Base-by-base conservation (phyloP, 1,140 invertebrate genomes). In the Cotesia typhae region DNA sequence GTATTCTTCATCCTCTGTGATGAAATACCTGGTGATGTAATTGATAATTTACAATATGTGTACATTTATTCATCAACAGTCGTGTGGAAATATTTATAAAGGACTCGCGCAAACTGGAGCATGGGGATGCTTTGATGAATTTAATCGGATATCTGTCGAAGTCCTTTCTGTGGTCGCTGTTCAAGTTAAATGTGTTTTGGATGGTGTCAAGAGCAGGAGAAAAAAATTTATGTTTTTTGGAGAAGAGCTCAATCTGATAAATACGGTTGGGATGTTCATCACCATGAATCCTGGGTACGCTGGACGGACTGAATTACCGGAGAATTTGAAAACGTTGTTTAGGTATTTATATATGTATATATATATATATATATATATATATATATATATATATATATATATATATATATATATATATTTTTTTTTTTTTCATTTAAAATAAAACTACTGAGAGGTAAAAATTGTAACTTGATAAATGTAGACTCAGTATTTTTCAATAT, bases 111-210 rank as follows among this genome's bases (percentile, higher is more conserved):
- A 97, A 85, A 95, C 95, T 7, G 96, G 96, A n/a, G 94, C 95
- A 5, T 98, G 96, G 95, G 95, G 95, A 28, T 97, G 95, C 82
- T 98, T 98, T 85, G 96, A 98, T 84, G 96, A 98, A 83, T 98
- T 98, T 82, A 98, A 98, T 87, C 89, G 96, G 69, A 98, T 97
- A 72, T 94, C 95, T 0, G 92, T 97, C 1, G 95, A 97, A 87
- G 96, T 98, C 47, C 84, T 98, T 36, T 98, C 96, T 1, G 96
- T 98, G 4, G 95, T 97, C 3, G 95, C 96, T 1, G 95, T 97
- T 0, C 96, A 93, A 85, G 92, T 94, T 0, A 94, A 94, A 79
- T 88, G 87, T 69, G 91, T 96, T 47, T 90, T 95, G 75, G 95
- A 97, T 84, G 95, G 94, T 4, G 93, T 97, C 67, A 94, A 94